Evolutionary conservation across 2,113 vertebrate species (phyloP), one percentile per base, ranked within the genome.

Genomic region (Oryzias javanicus): DNA sequence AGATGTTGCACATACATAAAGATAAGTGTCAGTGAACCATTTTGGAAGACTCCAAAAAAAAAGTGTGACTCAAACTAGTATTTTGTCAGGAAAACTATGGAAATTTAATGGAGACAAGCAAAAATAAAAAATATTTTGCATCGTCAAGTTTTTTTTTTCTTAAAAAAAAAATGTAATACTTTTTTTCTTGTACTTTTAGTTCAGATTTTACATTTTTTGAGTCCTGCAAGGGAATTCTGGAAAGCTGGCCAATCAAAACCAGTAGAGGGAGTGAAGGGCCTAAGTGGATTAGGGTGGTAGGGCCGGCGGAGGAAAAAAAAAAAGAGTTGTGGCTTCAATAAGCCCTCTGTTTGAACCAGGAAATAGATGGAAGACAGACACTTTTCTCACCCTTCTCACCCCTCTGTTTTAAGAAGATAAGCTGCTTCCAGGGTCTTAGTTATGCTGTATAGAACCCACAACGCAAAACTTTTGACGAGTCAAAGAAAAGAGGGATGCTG

Each of bases 401-500:
- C 68, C 85, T 67, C 80, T 86, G 83, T 86, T 86, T 84, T 86
- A 89, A 87, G 86, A 85, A 87, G 86, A 89, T 88, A 89, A 88
- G 88, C 86, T 81, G 67, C 85, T 89, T 89, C 78, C 74, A 78
- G 73, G 70, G 85, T 89, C 77, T 89, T 89, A 86, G 86, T 85
- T 87, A 89, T 82, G 86, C 88, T 72, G 75, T 76, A 76, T 53
- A 72, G 75, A 86, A 84, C 79, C 59, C 65, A 63, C 73, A 86
- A 80, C 76, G 60, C 29, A 70, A 82, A 86, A 86, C 72, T 85
- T 88, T 81, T 85, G 69, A 88, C 80, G 68, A 76, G 77, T 60
- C 64, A 56, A 80, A 73, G 70, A 72, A 74, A 45, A 27, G 49
- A 60, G 22, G 41, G 25, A 76, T 73, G 70, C 77, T 45, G 58